phyloP scores from a whole-genome alignment of 2,888 invertebrate genomes.

The Sinelater perroti region DNA sequence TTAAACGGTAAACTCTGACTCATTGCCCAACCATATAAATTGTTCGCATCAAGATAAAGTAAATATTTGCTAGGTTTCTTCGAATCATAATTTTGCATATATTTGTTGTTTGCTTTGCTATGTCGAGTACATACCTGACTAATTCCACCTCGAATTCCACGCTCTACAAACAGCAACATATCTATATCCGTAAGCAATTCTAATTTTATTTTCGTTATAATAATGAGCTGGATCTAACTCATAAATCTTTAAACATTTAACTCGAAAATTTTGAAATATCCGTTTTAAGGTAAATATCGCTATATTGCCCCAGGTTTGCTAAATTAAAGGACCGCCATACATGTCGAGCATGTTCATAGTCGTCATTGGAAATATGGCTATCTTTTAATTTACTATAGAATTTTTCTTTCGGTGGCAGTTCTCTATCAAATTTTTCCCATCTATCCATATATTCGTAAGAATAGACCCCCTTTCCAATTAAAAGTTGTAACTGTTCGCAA shows the following conservation, averaged over 20 bases:
- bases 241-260: constrained; percentile 41
- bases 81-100: constrained; percentile 49
- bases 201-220: constrained; percentile 49
- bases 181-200: constrained; percentile 53
- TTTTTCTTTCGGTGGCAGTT: constrained; percentile 41
- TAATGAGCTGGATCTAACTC: constrained; percentile 51
- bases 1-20: constrained; percentile 45
- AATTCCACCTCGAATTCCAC: constrained; percentile 33
- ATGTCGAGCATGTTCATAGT: constrained; percentile 50
- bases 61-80: constrained; percentile 43
- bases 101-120: constrained; percentile 53
- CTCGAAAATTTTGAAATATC: constrained; percentile 53
- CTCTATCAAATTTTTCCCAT: constrained; percentile 42
- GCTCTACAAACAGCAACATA: constrained; percentile 49
- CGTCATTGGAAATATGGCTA: constrained; percentile 38
- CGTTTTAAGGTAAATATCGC: constrained; percentile 50
- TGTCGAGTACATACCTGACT: constrained; percentile 46
- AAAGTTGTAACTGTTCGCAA: constrained; percentile 28
- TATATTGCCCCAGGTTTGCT: constrained; percentile 50
- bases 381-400: constrained; percentile 45
- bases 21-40: constrained; percentile 47
- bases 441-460: constrained; percentile 50
- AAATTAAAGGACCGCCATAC: constrained; percentile 51
- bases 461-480: constrained; percentile 49
- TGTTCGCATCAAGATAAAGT: constrained; percentile 51